Evolutionary conservation across 2,888 invertebrate species (phyloP).

Genomic region (Hedya salicella): DNA sequence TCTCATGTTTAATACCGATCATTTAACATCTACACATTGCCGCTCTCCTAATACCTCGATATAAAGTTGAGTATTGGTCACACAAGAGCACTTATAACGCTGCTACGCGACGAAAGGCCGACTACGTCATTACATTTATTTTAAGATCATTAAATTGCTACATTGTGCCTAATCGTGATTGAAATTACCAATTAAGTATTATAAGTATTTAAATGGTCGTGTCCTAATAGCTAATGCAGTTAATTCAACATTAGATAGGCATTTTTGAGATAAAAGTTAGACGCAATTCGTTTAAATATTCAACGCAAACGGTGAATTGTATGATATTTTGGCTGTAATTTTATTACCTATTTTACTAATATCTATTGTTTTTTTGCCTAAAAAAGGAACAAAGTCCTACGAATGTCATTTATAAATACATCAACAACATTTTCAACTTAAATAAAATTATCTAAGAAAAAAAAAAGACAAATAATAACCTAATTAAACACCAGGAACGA

Average conservation of each 20-base stretch:
- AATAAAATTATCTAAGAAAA: no score
- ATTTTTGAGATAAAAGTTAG: slow-evolving; percentile 38
- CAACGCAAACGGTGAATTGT: neutral
- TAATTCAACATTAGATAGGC: slow-evolving; percentile 31
- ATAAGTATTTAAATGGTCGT: slow-evolving; percentile 40
- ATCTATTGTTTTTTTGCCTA: no score
- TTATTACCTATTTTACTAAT: no score
- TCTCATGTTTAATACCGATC: slow-evolving; percentile 68
- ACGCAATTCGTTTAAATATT: slow-evolving; percentile 22
- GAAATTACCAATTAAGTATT: slow-evolving; percentile 55
- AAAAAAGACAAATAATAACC: no score
- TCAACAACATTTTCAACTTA: no score
- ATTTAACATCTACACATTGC: slow-evolving; percentile 48
- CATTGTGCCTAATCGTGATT: slow-evolving; percentile 66
- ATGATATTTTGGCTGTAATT: no score
- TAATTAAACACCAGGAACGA: no score
- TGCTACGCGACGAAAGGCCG: slow-evolving; percentile 63
- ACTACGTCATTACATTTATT: slow-evolving; percentile 76
- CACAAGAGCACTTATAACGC: slow-evolving; percentile 45
- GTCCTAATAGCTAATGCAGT: slow-evolving; percentile 36
- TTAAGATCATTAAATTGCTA: slow-evolving; percentile 76
- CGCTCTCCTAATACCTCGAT: slow-evolving; percentile 52
- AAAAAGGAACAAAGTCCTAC: no score
- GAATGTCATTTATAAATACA: no score
- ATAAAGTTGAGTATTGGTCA: slow-evolving; percentile 55